Evolutionary conservation across 1,140 invertebrate genomes (phyloP).

Genomic region (Tetraneura akinire): DNA sequence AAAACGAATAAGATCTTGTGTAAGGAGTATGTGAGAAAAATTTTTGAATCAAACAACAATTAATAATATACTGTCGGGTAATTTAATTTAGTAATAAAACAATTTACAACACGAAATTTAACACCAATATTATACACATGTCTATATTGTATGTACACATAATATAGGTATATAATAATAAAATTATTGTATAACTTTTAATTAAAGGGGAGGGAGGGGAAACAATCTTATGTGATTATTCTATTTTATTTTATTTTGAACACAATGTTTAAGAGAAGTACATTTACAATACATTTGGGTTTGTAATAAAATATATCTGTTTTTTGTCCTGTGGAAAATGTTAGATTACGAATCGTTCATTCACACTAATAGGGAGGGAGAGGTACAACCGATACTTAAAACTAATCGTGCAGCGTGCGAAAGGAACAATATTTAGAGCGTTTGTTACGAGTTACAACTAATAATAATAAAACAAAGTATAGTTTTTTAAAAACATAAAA

Average conservation of each 20-base stretch:
- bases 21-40: too few relatives aligned
- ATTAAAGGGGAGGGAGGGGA: neutral
- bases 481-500: neutral
- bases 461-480: neutral
- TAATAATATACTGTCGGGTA: conserved; percentile 25
- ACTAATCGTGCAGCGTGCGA: neutral
- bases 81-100: conserved; percentile 33
- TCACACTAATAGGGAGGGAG: too few relatives aligned
- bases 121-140: conserved; percentile 16
- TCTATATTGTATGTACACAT: neutral
- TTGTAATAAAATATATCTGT: neutral
- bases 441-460: neutral
- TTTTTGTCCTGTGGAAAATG: too few relatives aligned
- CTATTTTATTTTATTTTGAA: conserved; percentile 21
- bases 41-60: neutral
- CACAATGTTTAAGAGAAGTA: conserved; percentile 18
- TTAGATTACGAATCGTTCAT: too few relatives aligned
- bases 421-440: neutral
- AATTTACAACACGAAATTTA: conserved; percentile 33
- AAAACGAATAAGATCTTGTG: too few relatives aligned
- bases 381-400: too few relatives aligned
- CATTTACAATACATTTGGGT: neutral
- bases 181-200: conserved; percentile 9
- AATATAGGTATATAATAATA: conserved; percentile 13
- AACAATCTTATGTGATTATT: neutral